Conservation (phyloP, 2,113 vertebrate species). For the Piaya cayana region DNA sequence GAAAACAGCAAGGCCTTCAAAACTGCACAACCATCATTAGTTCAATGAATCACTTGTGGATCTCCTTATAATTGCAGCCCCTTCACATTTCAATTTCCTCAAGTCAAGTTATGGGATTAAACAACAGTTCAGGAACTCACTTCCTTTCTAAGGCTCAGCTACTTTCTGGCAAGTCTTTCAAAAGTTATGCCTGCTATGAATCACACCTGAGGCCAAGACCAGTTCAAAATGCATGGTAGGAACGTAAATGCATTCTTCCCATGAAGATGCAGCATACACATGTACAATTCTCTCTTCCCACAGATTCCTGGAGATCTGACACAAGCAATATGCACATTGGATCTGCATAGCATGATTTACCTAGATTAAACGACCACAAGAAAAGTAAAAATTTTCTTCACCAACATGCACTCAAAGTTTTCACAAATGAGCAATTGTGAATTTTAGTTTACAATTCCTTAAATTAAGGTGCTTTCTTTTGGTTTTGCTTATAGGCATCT, state of each 20-base stretch:
- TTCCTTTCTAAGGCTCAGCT: background rate
- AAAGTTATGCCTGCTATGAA: background rate
- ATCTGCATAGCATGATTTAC: background rate
- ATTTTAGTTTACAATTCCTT: background rate
- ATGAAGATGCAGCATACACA: background rate
- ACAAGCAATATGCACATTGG: background rate
- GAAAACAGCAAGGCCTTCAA: background rate
- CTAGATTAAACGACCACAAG: background rate
- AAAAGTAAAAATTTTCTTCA: background rate
- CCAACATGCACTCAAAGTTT: background rate
- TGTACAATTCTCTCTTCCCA: background rate
- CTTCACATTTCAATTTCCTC: background rate
- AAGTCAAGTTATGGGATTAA: background rate
- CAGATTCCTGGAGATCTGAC: background rate
- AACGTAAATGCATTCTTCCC: background rate
- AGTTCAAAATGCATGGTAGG: background rate
- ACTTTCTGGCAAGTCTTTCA: background rate
- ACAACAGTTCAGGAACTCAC: background rate
- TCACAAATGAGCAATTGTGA: rapidly evolving
- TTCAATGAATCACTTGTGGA: background rate
- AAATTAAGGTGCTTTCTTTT: background rate
- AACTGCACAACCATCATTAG: background rate
- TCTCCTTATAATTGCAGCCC: background rate
- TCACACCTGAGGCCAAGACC: background rate
- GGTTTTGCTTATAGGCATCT: background rate